Conservation (phyloP, 2,888 invertebrate species). For the Eucera pruinosa region DNA sequence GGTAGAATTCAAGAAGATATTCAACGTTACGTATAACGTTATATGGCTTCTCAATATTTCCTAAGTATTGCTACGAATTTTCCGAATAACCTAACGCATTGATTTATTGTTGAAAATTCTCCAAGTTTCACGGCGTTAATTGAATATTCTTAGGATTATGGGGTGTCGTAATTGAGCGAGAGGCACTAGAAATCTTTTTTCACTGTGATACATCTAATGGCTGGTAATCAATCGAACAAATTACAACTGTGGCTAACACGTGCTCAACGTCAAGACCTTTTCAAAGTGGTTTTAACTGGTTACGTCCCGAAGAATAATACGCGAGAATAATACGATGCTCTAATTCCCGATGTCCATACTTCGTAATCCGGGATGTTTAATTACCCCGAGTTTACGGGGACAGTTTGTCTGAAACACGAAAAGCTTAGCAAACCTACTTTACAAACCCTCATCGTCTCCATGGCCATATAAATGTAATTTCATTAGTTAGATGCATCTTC, state of each 20-base stretch:
- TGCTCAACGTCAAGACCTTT: slow-evolving; percentile 39
- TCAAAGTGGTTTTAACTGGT: slow-evolving; percentile 64
- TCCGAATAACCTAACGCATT: too few species aligned
- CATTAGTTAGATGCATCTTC: background rate
- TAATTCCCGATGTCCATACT: slow-evolving; percentile 22
- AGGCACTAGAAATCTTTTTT: background rate
- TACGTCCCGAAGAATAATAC: slow-evolving; percentile 41
- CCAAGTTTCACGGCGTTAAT: background rate
- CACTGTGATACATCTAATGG: background rate
- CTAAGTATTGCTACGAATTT: too few species aligned
- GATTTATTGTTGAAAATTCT: background rate
- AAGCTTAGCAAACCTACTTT: background rate
- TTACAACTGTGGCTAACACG: slow-evolving; percentile 48
- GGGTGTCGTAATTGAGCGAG: background rate
- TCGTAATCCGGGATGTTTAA: slow-evolving; percentile 51
- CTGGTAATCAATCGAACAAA: slow-evolving; percentile 60
- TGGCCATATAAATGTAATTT: too few species aligned
- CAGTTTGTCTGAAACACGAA: slow-evolving; percentile 4
- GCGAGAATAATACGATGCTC: slow-evolving; percentile 48
- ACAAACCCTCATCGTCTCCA: background rate
- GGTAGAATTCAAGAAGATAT: too few species aligned
- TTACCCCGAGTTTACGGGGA: slow-evolving; percentile 32
- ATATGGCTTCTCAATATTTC: too few species aligned
- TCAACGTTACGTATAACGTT: too few species aligned
- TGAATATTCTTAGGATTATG: background rate